Percentiles rank a stretch among this genome's conserved stretches.
phyloP scores from a whole-genome alignment of 2,888 invertebrate genomes.

The Hemistola chrysoprasaria region DNA sequence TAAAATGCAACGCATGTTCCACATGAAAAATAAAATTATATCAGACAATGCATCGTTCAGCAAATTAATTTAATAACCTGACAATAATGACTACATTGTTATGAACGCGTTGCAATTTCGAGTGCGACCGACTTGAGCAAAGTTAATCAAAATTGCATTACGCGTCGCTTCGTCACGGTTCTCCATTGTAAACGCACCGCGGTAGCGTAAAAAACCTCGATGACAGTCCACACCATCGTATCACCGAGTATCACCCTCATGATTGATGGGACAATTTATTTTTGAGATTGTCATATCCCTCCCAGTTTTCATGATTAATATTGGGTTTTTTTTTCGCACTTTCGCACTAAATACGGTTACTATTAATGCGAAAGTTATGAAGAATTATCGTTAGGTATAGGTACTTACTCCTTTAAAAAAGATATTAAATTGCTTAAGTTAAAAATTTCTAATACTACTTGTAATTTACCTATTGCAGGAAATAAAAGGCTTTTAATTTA shows the following conservation, averaged over 20 bases:
- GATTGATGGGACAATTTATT: slow-evolving; percentile 60
- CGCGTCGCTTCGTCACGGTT: slow-evolving; percentile 63
- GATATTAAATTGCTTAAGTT: no score
- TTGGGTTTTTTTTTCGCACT: no score
- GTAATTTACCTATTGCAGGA: no score
- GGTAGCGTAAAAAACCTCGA: slow-evolving; percentile 51
- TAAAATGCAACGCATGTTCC: background rate
- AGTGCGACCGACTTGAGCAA: slow-evolving; percentile 44
- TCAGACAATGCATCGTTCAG: slow-evolving; percentile 8
- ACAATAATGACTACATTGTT: slow-evolving; percentile 62
- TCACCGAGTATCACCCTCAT: slow-evolving; percentile 41
- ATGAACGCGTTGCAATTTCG: slow-evolving; percentile 44
- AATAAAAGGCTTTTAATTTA: no score
- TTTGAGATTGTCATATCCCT: no score
- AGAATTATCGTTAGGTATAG: no score
- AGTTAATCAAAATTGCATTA: slow-evolving; percentile 79
- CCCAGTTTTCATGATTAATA: no score
- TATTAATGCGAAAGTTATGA: no score
- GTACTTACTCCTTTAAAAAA: no score
- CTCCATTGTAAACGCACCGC: slow-evolving; percentile 36
- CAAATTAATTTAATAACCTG: slow-evolving; percentile 27
- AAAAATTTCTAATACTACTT: no score
- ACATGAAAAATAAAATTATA: no score
- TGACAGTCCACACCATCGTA: slow-evolving; percentile 44
- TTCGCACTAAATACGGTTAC: no score